Base-by-base conservation (phyloP, 2,113 vertebrate species). In the Mugil cephalus region DNA sequence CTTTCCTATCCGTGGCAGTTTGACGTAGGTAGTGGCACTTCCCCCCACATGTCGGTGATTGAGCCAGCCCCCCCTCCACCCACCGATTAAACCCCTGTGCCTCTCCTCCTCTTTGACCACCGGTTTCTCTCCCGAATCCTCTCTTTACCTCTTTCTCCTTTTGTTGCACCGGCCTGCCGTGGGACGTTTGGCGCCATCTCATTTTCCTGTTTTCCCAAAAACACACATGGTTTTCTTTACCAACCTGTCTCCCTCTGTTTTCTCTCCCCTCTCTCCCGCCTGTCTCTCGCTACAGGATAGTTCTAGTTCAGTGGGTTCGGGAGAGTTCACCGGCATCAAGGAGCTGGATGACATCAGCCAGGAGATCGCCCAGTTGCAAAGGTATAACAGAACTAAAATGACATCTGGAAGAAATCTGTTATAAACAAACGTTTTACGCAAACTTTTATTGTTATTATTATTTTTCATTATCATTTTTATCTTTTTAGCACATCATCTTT, bases 311-410 rank as follows among this genome's bases (percentile, higher is more conserved):
- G 94, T 98, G 34, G 97, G 95, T 19, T 96, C 98, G 0, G 97
- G 96, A 18, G 98, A 99, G 69, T 98, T 98, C 71, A 97, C 95
- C 2, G 98, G 97, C 0, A 96, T 99, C 83, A 99, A 98, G 77
- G 98, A 99, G 64, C 93, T 99, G 51, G 98, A 99, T 50, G 97
- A 98, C 68, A 96, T 99, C 59, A 97, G 96, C 76, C 97, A 99
- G 80, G 98, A 99, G 90, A 97, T 99, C 1, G 94, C 96, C 6
- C 97, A 98, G 86, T 80, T 99, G 38, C 98, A 99, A 83, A 97
- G 98, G 98, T 99, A 86, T n/a, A n/a, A n/a, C n/a, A n/a, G n/a
- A n/a, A n/a, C n/a, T n/a, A n/a, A n/a, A n/a, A n/a, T n/a, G n/a
- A n/a, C n/a, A n/a, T n/a, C n/a, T n/a, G n/a, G n/a, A n/a, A n/a